Evolutionary conservation across 2,888 invertebrate genomes (phyloP).

Genomic region (Xylophagus ater): DNA sequence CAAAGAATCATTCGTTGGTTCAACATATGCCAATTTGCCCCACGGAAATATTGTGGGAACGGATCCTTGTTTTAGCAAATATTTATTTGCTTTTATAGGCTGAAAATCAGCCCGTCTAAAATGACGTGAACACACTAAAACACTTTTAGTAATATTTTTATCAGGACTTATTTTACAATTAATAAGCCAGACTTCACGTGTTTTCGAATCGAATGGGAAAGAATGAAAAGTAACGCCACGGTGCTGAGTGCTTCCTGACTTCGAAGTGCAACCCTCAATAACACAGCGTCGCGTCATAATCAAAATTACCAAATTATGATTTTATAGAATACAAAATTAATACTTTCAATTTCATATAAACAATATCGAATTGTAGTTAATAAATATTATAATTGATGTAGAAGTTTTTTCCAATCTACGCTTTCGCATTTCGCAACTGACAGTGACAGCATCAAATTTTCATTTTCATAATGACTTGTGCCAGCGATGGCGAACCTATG

Average conservation of each 20-base stretch:
- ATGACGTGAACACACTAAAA: constrained; percentile 64
- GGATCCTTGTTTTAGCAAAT: constrained; percentile 57
- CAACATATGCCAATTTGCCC: constrained; percentile 33
- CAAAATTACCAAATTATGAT: no score
- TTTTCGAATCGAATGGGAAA: constrained; percentile 52
- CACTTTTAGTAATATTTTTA: constrained; percentile 45
- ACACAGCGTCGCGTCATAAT: constrained; percentile 37
- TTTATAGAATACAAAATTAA: no score
- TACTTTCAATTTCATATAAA: no score
- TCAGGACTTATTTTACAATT: constrained; percentile 46
- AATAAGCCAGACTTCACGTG: constrained; percentile 53
- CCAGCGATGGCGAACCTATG: no score
- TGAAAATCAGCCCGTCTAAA: constrained; percentile 63
- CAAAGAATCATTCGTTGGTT: no score
- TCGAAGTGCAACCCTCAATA: constrained; percentile 32
- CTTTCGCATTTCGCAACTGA: no score
- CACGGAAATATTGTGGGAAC: constrained; percentile 63
- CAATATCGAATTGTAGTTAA: no score
- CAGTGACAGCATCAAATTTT: no score
- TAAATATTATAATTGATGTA: no score
- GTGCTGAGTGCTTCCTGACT: constrained; percentile 36
- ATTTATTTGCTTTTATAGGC: constrained; percentile 56
- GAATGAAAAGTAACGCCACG: constrained; percentile 65
- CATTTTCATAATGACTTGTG: no score
- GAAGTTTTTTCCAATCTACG: no score